Percentiles rank a stretch among this genome's conserved stretches.
Conservation (phyloP, 2,888 invertebrate species). For the Orthosia cruda region DNA sequence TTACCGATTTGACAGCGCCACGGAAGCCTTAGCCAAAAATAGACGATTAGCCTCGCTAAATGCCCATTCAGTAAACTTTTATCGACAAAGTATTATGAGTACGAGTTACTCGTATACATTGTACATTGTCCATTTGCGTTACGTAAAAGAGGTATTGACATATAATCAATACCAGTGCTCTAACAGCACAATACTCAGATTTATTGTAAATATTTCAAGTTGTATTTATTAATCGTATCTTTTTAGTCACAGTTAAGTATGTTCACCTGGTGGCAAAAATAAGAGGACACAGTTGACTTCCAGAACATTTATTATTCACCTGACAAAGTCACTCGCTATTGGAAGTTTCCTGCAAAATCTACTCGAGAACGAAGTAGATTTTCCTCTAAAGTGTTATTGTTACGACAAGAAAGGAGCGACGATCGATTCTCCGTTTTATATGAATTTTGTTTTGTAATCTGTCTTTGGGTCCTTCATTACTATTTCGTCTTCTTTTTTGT, state of each 20-base stretch:
- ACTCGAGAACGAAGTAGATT: slow-evolving; percentile 77
- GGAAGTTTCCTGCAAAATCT: slow-evolving; percentile 80
- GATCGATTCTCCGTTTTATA: slow-evolving; percentile 69
- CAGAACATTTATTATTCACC: slow-evolving; percentile 86
- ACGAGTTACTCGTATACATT: too few species aligned
- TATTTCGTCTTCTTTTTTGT: neutral
- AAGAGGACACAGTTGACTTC: slow-evolving; percentile 77
- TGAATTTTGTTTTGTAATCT: slow-evolving; percentile 46
- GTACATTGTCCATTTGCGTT: neutral
- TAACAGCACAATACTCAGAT: neutral
- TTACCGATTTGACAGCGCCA: slow-evolving; percentile 39
- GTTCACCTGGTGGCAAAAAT: slow-evolving; percentile 74
- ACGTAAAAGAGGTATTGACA: neutral
- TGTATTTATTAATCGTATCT: slow-evolving; percentile 27
- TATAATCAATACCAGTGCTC: neutral
- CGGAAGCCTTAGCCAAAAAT: slow-evolving; percentile 38
- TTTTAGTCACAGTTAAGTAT: slow-evolving; percentile 38
- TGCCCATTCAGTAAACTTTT: slow-evolving; percentile 22
- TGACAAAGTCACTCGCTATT: slow-evolving; percentile 84
- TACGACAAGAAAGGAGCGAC: slow-evolving; percentile 71
- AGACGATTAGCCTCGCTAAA: slow-evolving; percentile 32
- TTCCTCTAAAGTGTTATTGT: slow-evolving; percentile 83
- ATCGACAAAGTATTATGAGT: slow-evolving; percentile 23
- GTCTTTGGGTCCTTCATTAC: slow-evolving; percentile 19
- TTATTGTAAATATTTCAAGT: neutral